Evolutionary conservation across 2,888 invertebrate genomes (phyloP).

Genomic region (Deladenus siricidicola): DNA sequence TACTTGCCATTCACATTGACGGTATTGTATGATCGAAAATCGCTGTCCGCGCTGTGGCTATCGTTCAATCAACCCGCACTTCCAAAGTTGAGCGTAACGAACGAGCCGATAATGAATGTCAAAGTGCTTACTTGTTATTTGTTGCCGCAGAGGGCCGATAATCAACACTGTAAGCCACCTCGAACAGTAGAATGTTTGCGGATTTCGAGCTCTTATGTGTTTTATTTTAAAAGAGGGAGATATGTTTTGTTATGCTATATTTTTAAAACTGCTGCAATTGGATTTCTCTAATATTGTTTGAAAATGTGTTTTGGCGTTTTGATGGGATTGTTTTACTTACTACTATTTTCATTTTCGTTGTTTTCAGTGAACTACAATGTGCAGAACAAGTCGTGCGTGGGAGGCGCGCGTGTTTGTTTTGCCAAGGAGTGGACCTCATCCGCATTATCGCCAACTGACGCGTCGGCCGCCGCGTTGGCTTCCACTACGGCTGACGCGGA

Average conservation of each 20-base stretch:
- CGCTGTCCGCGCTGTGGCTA: constrained; percentile 89
- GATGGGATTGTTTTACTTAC: no score
- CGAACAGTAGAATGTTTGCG: constrained; percentile 2
- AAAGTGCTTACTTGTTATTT: constrained; percentile 91
- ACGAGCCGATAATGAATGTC: constrained; percentile 76
- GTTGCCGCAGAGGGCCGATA: constrained; percentile 67
- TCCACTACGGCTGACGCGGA: no score
- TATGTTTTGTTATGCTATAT: no score
- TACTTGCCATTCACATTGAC: constrained; percentile 89
- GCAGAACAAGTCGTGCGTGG: constrained; percentile 26
- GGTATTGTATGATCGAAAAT: constrained; percentile 64
- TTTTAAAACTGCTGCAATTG: no score
- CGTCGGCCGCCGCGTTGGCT: not conserved
- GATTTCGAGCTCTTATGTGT: not conserved
- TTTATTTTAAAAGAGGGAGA: not conserved
- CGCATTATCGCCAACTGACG: not conserved
- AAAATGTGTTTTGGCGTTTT: no score
- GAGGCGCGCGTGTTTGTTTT: constrained; percentile 21
- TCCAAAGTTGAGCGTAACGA: constrained; percentile 89
- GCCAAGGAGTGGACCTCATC: not conserved
- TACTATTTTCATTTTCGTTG: no score
- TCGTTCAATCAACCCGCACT: constrained; percentile 94
- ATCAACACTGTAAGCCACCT: no score
- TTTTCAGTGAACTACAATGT: no score
- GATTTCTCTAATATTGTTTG: no score